Base-by-base conservation (phyloP, 2,113 vertebrate species). In the Rallus limicola region DNA sequence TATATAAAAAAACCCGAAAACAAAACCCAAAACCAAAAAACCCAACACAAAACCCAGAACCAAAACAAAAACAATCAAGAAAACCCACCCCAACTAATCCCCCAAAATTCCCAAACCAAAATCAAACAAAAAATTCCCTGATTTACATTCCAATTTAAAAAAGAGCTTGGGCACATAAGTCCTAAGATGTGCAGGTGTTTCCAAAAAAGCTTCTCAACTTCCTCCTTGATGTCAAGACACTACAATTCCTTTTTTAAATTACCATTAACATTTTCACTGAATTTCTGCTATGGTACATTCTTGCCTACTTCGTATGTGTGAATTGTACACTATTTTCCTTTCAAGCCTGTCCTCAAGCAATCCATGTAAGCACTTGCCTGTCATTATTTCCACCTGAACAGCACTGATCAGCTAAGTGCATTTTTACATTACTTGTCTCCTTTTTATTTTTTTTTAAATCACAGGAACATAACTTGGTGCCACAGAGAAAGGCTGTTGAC, bases 11-110 rank as follows among this genome's bases (percentile, higher is more conserved):
- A 79, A n/a, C 10, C 20, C 13, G 6, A 33, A 58, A 21, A 7
- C 36, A 36, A 36, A 36, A 7, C 36, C 36, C 16, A 8, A 26
- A 16, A 21, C 4, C 4, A 31, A 44, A 11, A 33, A 36, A 25
- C 7, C 0, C 4, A 26, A 53, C 14, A 48, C 52, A 74, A 79
- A n/a, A 42, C 11, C 12, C 15, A 25, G 11, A 48, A 18, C 2
- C 8, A 33, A 58, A 18, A 14, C 16, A 9, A 28, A 13, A 18
- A 3, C 5, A 25, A 23, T 3, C 5, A 33, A 48, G 11, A 24
- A 36, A 25, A 11, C 1, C 13, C 4, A 31, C 10, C 44, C 26
- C 11, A 33, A 58, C 14, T 13, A 56, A 25, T 8, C 3, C 0
- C 0, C 16, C 16, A 31, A 10, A 67, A 85, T 48, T 48, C 48